Conservation (phyloP, 2,888 invertebrate genomes). For the Lissonota sp. region DNA sequence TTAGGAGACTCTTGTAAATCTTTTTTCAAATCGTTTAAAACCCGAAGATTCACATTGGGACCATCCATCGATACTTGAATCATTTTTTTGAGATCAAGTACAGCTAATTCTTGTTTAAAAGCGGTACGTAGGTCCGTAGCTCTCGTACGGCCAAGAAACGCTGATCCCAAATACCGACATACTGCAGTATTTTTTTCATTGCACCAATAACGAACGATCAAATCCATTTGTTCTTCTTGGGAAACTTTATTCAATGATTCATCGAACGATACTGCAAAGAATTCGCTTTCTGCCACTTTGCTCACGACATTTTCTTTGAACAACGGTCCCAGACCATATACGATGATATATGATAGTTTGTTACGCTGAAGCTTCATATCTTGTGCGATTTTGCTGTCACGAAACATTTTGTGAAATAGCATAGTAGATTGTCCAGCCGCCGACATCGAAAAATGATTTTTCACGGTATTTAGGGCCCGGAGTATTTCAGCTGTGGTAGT, state of each 20-base stretch:
- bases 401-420: too few species aligned
- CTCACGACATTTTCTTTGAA: neutral
- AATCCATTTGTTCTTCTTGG: constrained; percentile 13
- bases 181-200: neutral
- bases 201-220: constrained; percentile 9
- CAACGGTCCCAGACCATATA: neutral
- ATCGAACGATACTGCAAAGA: neutral
- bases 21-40: constrained; percentile 27
- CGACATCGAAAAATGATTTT: too few species aligned
- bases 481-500: too few species aligned
- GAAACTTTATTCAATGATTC: constrained; percentile 6
- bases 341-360: neutral
- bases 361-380: neutral
- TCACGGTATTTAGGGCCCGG: too few species aligned
- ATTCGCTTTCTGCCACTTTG: neutral
- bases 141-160: neutral
- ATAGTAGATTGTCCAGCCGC: too few species aligned
- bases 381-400: neutral
- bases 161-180: constrained; percentile 5
- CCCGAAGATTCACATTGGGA: constrained; percentile 36
- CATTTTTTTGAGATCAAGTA: constrained; percentile 23
- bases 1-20: constrained; percentile 21
- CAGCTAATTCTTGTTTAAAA: constrained; percentile 6
- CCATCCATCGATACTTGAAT: constrained; percentile 44
- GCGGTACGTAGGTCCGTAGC: constrained; percentile 14